Evolutionary conservation across 2,797 vertebrate genomes (phyloP).

Genomic region (Pagetopsis macropterus): DNA sequence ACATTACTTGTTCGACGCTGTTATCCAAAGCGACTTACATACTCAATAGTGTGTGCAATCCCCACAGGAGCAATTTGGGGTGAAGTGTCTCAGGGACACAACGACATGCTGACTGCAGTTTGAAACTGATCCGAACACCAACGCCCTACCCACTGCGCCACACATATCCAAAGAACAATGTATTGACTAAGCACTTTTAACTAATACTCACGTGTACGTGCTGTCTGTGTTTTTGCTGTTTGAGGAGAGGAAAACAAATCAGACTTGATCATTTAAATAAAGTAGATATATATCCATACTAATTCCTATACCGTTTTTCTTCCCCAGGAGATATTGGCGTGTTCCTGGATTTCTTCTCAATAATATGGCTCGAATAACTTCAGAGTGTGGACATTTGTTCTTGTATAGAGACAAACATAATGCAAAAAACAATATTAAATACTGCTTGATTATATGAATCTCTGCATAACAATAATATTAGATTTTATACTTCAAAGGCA

Average conservation of each 20-base stretch:
- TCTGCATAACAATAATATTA: too few relatives aligned
- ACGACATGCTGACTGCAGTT: too few relatives aligned
- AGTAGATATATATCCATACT: neutral
- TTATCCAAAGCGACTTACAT: too few relatives aligned
- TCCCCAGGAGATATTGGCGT: slow-evolving; percentile 86
- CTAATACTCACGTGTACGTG: slow-evolving; percentile 71
- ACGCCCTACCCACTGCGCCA: too few relatives aligned
- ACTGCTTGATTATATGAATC: neutral
- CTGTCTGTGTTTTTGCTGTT: slow-evolving; percentile 65
- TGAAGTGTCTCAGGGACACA: too few relatives aligned
- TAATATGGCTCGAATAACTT: slow-evolving; percentile 80
- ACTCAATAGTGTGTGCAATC: too few relatives aligned
- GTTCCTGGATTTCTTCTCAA: slow-evolving; percentile 86
- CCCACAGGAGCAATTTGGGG: too few relatives aligned
- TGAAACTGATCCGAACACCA: too few relatives aligned
- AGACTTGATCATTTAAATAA: neutral
- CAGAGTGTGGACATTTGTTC: slow-evolving; percentile 82
- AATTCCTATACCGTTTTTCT: slow-evolving; percentile 82
- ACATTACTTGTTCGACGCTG: too few relatives aligned
- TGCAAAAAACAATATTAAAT: neutral
- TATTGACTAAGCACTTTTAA: neutral
- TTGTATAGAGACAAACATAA: slow-evolving; percentile 37
- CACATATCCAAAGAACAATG: neutral
- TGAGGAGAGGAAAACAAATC: neutral
- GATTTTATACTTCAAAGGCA: neutral